Conservation (phyloP, 2,797 vertebrate genomes). For the Enteromius paludinosus region DNA sequence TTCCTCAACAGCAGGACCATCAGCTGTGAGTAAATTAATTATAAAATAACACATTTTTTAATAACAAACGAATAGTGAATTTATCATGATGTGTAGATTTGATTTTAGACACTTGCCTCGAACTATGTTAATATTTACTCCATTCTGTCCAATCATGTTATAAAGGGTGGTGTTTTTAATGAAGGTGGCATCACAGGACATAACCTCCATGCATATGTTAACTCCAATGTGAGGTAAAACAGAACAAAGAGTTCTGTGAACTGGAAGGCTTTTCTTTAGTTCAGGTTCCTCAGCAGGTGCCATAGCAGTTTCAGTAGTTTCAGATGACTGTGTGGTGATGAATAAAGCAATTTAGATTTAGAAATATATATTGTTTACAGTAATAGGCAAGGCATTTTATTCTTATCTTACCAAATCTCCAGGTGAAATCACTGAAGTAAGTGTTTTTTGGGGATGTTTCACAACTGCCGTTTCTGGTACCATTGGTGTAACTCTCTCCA, state of each 20-base stretch:
- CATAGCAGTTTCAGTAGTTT: conserved; percentile 54
- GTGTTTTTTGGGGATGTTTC: conserved; percentile 58
- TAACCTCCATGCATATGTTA: conserved; percentile 73
- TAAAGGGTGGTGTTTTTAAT: conserved; percentile 70
- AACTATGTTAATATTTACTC: conserved; percentile 31
- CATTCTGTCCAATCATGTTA: conserved; percentile 68
- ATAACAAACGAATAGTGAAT: background rate
- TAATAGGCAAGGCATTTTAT: background rate
- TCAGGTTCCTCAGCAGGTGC: conserved; percentile 13
- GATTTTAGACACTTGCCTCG: conserved; percentile 20
- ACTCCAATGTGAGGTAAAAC: conserved; percentile 68
- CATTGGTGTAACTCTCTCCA: conserved; percentile 73
- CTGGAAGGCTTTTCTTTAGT: conserved; percentile 29
- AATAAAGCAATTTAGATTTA: conserved; percentile 57
- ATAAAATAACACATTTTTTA: background rate
- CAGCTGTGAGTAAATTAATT: background rate
- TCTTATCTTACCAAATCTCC: conserved; percentile 73
- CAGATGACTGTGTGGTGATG: conserved; percentile 67
- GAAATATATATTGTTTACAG: background rate
- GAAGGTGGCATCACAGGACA: conserved; percentile 71
- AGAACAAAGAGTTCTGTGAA: conserved; percentile 69
- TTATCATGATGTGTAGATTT: background rate
- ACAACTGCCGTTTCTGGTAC: conserved; percentile 62
- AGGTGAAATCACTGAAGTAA: background rate
- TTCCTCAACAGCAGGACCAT: conserved; percentile 70